Percentiles rank a stretch among this genome's conserved stretches.
These are phyloP conservation scores for Sebastes fasciatus DNA, from an alignment of 2,113 vertebrate genomes.

Conservation along the genomic window DNA sequence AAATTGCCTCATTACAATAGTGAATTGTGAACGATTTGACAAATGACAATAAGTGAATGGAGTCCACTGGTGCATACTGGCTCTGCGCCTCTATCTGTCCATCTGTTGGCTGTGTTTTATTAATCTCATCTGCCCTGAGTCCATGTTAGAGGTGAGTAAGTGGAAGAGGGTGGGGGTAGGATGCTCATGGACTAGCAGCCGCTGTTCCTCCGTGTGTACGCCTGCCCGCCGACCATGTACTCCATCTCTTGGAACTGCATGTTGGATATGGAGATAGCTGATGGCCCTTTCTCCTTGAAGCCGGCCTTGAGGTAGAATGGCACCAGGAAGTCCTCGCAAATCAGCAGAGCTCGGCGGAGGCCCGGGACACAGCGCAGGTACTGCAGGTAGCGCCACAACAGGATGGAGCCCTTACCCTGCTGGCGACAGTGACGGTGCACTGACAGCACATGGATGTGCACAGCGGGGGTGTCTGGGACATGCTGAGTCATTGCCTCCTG, in stretches of 20 bases:
- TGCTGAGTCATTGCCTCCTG: conserved; percentile 86
- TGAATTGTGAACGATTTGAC: not conserved
- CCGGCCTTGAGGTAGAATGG: conserved; percentile 86
- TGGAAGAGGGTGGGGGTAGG: not conserved
- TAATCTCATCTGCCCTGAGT: conserved; percentile 45
- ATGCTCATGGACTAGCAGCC: conserved; percentile 69
- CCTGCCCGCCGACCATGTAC: conserved; percentile 77
- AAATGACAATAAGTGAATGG: too few relatives aligned
- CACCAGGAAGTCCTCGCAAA: conserved; percentile 85
- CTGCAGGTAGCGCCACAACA: conserved; percentile 87
- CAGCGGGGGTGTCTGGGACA: conserved; percentile 71
- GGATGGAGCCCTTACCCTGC: conserved; percentile 86
- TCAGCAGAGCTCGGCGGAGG: conserved; percentile 81
- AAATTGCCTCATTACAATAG: not conserved
- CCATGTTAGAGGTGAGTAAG: conserved; percentile 32
- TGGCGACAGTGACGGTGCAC: conserved; percentile 86
- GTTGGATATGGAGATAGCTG: conserved; percentile 77
- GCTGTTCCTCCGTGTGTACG: conserved; percentile 82
- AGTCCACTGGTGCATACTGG: not conserved
- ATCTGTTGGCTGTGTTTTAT: conserved; percentile 15
- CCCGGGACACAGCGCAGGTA: conserved; percentile 81
- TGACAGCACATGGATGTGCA: conserved; percentile 86
- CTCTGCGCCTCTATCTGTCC: conserved; percentile 26
- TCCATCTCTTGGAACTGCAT: conserved; percentile 86
- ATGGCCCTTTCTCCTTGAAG: conserved; percentile 83